Evolutionary conservation across 2,888 invertebrate genomes (phyloP).

Genomic region (Rhamnusium bicolor): DNA sequence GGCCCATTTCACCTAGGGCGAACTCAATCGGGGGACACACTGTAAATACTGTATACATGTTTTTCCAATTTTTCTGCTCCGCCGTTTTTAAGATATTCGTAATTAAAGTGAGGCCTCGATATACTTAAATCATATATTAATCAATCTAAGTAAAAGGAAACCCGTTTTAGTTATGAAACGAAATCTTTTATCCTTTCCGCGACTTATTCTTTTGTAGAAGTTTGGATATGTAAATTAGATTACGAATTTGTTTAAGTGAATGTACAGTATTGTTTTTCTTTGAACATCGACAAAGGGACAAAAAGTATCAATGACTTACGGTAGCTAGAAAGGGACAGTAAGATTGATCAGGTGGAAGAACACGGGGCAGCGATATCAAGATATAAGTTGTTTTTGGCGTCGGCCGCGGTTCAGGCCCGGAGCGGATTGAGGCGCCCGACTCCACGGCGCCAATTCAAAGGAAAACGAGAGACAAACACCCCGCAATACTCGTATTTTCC

Average conservation of each 20-base stretch:
- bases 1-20: too few species aligned
- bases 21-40: too few species aligned
- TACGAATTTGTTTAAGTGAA: background rate
- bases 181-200: background rate
- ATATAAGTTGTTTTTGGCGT: conserved; percentile 28
- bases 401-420: conserved; percentile 10
- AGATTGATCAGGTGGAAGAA: conserved; percentile 24
- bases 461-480: conserved; percentile 13
- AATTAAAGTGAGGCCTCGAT: too few species aligned
- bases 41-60: too few species aligned
- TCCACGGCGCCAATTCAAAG: conserved; percentile 24
- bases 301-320: background rate
- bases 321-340: conserved; percentile 10
- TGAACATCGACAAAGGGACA: background rate
- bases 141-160: background rate
- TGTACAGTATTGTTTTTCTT: background rate
- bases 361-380: conserved; percentile 13
- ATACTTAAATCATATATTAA: too few species aligned
- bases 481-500: conserved; percentile 5
- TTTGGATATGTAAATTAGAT: background rate
- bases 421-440: conserved; percentile 27
- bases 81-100: too few species aligned
- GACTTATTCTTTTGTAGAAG: background rate
- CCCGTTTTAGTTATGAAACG: background rate
- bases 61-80: too few species aligned